Evolutionary conservation across 2,888 invertebrate genomes (phyloP).

Genomic region (Mythimna lalbum): DNA sequence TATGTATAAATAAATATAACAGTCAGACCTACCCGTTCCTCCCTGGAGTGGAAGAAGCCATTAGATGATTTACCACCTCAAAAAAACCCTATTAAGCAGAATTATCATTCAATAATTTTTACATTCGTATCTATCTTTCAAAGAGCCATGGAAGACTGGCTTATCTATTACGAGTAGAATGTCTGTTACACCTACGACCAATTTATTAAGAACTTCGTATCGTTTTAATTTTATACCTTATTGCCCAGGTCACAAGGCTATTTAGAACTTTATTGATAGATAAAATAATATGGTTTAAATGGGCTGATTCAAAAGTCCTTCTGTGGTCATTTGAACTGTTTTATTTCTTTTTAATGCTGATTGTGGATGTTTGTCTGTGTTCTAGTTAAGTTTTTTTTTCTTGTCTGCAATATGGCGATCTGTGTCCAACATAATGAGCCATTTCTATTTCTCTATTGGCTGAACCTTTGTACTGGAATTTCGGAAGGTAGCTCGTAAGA

Average conservation of each 20-base stretch:
- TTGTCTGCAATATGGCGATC: too few species aligned
- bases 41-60: too few species aligned
- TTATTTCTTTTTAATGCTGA: constrained; percentile 18
- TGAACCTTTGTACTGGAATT: too few species aligned
- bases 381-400: too few species aligned
- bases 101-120: not conserved
- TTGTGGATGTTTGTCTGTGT: not conserved
- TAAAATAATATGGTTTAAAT: constrained; percentile 34
- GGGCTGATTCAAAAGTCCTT: constrained; percentile 47
- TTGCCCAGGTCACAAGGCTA: not conserved
- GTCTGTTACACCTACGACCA: constrained; percentile 25
- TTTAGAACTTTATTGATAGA: not conserved
- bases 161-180: constrained; percentile 14
- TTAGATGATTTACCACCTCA: too few species aligned
- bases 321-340: constrained; percentile 19
- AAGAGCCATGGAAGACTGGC: constrained; percentile 9
- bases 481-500: too few species aligned
- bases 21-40: too few species aligned
- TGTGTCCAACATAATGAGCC: too few species aligned
- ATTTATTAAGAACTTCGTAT: constrained; percentile 20
- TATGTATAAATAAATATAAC: too few species aligned
- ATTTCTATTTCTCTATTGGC: too few species aligned
- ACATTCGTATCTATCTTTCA: not conserved
- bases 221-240: constrained; percentile 15
- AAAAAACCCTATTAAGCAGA: not conserved